Conservation (phyloP, 37 sponge, comb jelly and placozoan genomes). For the Bolinopsis microptera region DNA sequence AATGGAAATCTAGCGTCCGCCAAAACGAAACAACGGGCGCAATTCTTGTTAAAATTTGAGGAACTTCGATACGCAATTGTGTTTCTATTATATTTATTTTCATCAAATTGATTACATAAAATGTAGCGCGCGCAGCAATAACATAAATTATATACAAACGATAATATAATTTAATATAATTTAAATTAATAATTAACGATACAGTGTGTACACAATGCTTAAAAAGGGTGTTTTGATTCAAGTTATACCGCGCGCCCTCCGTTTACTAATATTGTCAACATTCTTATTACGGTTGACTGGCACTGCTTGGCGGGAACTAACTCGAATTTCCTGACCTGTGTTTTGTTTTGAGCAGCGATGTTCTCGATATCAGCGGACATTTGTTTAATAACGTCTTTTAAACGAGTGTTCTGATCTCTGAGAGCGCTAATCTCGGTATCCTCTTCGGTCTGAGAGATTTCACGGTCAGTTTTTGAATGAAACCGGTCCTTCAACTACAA, state of each 20-base stretch:
- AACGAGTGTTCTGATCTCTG: constrained; percentile 12
- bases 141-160: too few species aligned
- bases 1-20: too few species aligned
- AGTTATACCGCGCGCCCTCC: neutral
- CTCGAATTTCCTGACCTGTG: neutral
- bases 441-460: neutral
- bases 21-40: too few species aligned
- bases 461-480: too few species aligned
- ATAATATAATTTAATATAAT: too few species aligned
- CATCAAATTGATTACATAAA: too few species aligned
- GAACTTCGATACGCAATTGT: too few species aligned
- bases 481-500: too few species aligned
- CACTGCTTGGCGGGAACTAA: neutral
- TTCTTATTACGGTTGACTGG: neutral
- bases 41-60: too few species aligned
- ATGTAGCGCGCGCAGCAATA: neutral
- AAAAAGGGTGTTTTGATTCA: neutral
- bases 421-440: neutral
- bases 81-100: too few species aligned
- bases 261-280: neutral
- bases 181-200: too few species aligned
- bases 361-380: constrained; percentile 42
- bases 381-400: constrained; percentile 45
- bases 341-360: neutral
- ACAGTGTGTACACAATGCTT: neutral